Percentiles rank a stretch among this genome's conserved stretches.
These are phyloP conservation scores for Scolopax rusticola DNA, from an alignment of 2,797 vertebrate genomes.

Conservation along the genomic window DNA sequence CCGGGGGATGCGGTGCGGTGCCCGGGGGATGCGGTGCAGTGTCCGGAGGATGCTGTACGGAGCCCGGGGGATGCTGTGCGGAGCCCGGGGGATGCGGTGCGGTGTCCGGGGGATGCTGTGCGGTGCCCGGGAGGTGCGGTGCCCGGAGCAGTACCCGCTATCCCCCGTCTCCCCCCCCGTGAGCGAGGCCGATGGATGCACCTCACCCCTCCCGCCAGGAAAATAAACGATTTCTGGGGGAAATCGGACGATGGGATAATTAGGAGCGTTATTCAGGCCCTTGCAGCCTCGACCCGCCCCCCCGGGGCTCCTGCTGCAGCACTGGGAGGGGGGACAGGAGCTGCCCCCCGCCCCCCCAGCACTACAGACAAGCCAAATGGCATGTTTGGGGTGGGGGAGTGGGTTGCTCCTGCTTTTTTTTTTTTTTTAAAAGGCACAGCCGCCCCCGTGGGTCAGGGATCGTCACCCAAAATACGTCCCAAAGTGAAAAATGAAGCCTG, in stretches of 20 bases:
- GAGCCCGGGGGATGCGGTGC: too few species aligned
- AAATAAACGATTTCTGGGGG: background rate
- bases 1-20: background rate
- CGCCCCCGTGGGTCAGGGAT: rapidly evolving
- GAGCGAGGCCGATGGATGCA: background rate
- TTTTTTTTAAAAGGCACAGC: rapidly evolving
- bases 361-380: background rate
- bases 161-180: background rate
- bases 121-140: too few species aligned
- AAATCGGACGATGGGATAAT: too few species aligned
- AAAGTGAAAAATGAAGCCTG: rapidly evolving
- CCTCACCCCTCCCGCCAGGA: background rate
- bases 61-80: too few species aligned
- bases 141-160: background rate
- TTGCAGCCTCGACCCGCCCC: background rate
- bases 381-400: too few species aligned
- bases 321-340: background rate
- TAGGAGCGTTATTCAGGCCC: background rate
- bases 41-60: too few species aligned
- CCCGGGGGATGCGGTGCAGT: too few species aligned
- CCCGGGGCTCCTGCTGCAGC: background rate
- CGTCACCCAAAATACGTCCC: background rate
- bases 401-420: too few species aligned
- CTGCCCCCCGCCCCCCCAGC: background rate
- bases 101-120: too few species aligned